A percentile compares a stretch with the other conserved stretches of the same genome.
These are phyloP conservation scores for Ephialtes manifestator DNA, from an alignment of 2,888 invertebrate genomes.

Conservation along the genomic window DNA sequence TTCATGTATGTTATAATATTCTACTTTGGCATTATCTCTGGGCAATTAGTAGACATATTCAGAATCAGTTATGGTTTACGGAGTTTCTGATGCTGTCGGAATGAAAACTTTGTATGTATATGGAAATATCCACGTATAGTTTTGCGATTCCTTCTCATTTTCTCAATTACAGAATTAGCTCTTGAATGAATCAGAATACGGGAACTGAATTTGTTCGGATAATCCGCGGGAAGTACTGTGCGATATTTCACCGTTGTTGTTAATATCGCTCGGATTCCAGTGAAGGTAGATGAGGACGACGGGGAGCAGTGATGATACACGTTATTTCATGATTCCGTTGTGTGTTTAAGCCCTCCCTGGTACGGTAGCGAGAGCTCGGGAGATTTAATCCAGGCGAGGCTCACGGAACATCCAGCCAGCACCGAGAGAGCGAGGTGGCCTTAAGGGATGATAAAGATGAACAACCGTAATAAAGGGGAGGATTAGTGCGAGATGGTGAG, in stretches of 20 bases:
- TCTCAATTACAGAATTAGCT: not conserved
- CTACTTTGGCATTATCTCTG: not conserved
- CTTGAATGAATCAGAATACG: not conserved
- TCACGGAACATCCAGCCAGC: slow-evolving; percentile 44
- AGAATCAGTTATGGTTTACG: not conserved
- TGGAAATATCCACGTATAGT: not conserved
- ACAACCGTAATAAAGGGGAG: slow-evolving; percentile 70
- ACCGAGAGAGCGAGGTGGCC: slow-evolving; percentile 47
- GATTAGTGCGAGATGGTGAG: slow-evolving; percentile 65
- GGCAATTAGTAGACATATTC: not conserved
- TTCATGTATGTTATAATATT: not conserved
- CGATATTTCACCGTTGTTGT: slow-evolving; percentile 40
- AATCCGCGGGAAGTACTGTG: slow-evolving; percentile 18
- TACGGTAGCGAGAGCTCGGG: slow-evolving; percentile 39
- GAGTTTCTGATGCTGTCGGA: not conserved
- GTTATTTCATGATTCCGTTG: slow-evolving; percentile 28
- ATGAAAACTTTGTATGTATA: not conserved
- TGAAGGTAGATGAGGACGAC: not conserved
- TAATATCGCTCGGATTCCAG: slow-evolving; percentile 26
- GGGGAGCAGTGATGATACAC: slow-evolving; percentile 32
- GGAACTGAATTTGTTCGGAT: slow-evolving; percentile 25
- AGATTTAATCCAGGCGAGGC: slow-evolving; percentile 60
- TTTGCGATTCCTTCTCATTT: not conserved
- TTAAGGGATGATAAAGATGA: slow-evolving; percentile 73
- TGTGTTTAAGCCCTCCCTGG: slow-evolving; percentile 19